Conservation (phyloP, 2,113 vertebrate genomes). For the Aleadryas rufinucha region DNA sequence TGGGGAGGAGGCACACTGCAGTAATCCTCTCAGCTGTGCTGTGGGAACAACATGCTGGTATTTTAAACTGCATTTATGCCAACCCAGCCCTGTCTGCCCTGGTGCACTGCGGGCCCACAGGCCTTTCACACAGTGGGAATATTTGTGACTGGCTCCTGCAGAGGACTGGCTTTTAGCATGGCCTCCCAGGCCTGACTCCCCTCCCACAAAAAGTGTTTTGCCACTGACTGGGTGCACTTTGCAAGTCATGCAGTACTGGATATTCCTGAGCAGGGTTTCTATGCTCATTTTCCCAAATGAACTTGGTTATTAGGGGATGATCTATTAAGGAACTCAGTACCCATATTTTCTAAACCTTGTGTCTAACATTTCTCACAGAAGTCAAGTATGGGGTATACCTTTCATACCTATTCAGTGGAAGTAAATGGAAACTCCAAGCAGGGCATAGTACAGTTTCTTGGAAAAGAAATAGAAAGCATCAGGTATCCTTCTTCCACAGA, state of each 20-base stretch:
- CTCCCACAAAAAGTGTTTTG: not conserved
- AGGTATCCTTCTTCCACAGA: not conserved
- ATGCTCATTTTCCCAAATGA: not conserved
- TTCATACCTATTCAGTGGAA: not conserved
- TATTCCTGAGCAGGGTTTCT: not conserved
- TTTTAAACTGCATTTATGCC: not conserved
- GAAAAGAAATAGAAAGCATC: not conserved
- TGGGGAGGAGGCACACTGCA: not conserved
- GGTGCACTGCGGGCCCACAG: not conserved
- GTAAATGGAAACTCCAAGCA: not conserved
- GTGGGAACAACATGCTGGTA: not conserved
- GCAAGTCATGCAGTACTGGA: not conserved
- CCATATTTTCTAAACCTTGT: not conserved
- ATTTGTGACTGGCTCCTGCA: not conserved
- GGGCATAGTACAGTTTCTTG: not conserved
- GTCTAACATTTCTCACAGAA: not conserved
- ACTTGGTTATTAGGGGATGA: not conserved
- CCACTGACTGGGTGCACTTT: not conserved
- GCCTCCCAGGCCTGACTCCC: not conserved
- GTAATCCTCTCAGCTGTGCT: not conserved
- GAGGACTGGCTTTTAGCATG: rapidly evolving
- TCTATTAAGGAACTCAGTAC: not conserved
- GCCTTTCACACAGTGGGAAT: not conserved
- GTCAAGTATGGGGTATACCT: not conserved
- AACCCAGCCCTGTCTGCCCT: not conserved